Evolutionary conservation across 2,113 vertebrate genomes (phyloP), one percentile per base, ranked within the genome.

Genomic region (Ceratotherium simum): DNA sequence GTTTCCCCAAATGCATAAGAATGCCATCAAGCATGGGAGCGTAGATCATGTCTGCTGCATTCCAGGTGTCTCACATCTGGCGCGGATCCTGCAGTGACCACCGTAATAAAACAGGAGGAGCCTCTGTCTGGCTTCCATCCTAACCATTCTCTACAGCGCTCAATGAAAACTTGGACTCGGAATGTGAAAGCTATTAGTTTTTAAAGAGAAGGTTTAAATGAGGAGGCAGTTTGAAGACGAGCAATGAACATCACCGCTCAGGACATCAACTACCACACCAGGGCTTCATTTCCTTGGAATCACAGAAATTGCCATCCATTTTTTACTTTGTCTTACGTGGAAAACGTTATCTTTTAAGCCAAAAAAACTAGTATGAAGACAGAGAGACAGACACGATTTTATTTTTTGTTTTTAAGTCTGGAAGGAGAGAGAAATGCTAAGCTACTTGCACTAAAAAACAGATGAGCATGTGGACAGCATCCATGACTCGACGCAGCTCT

Each of bases 51-150:
- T 69, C 96, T 39, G 51, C 83, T 97, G 51, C 92, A 5, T 94
- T 81, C 98, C 98, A 98, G 97, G 97, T 97, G 96, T 90, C 25
- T 2, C 84, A 93, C 98, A 98, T 96, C 98, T 98, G 98, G 96
- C 79, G 48, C 96, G 80, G 17, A 72, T 97, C 93, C 97, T 67
- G 76, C 97, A 86, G 92, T 80, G 33, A 75, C 96, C 96, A 75
- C 25, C 3, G 6, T 18, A 73, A 96, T 18, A 80, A 96, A 97
- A 87, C 93, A 90, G 81, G 31, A 84, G 91, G 12, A 72, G 70
- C 70, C 76, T 82, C 33, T 23, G 69, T 62, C 88, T 36, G 0
- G 70, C 9, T 17, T 75, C 97, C 92, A 82, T 91, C 86, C 80
- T 54, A 96, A 90, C 64, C 65, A 39, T 89, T 20, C 86, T 91